Base-by-base conservation (phyloP, 2,113 vertebrate species). In the Alces alces region DNA sequence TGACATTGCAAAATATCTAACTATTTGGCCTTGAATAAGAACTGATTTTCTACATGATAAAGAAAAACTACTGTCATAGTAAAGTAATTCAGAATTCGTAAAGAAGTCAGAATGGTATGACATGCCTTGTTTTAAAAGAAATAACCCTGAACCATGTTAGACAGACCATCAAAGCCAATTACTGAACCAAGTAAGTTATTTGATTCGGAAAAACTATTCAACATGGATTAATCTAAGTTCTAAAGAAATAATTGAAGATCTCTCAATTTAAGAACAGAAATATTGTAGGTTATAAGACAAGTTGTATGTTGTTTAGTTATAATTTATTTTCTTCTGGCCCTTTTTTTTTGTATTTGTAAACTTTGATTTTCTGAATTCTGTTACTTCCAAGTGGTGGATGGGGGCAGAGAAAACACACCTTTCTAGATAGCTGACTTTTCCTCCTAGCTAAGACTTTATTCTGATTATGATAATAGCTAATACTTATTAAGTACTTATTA, bases 151-250 rank as follows among this genome's bases (percentile, higher is more conserved):
- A 97, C 87, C 95, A 88, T 39, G 64, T 60, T 93, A 96, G 64
- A 96, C 36, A 92, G 92, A 96, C 76, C 93, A 97, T 92, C 64
- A 90, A 98, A 98, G 98, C 87, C 85, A 98, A 98, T 98, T 98
- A 98, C 36, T 89, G 47, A 93, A 93, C n/a, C 64, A 89, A 97
- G 70, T 95, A 97, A 86, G 0, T 7, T 94, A 94, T 96, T 95
- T 94, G 6, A 54, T 96, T 98, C 89, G 95, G 96, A 96, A 98
- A 91, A 96, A 93, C 79, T 98, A 79, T 70, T 95, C 97, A 98
- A 98, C 94, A 66, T 61, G 87, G 83, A 96, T 97, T 94, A 96
- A 92, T 98, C 86, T 96, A 98, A 85, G 52, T 93, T 66, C 54
- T 97, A 97, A 98, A 98, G 97, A 98, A 55, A 30, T 92, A 76